Conservation (phyloP, 1,140 invertebrate genomes). For the Pogonomyrmex barbatus region DNA sequence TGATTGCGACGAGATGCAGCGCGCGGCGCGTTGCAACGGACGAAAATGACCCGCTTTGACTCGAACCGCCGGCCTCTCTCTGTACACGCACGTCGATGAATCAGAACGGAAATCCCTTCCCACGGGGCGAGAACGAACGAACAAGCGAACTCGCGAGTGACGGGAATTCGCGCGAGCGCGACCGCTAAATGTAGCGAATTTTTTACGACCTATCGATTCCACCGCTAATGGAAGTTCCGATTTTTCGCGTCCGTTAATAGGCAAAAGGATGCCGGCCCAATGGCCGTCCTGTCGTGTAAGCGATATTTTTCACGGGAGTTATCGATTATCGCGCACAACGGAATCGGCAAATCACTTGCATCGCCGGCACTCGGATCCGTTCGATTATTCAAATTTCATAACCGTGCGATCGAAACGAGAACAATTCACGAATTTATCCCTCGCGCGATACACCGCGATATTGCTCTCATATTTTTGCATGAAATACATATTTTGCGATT, state of each 20-base stretch:
- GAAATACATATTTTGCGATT: background rate
- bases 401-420: conserved; percentile 14
- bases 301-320: conserved; percentile 15
- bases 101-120: conserved; percentile 25
- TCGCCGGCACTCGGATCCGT: conserved; percentile 1
- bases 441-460: background rate
- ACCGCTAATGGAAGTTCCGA: conserved; percentile 31
- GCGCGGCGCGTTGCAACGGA: conserved; percentile 11
- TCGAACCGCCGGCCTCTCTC: background rate
- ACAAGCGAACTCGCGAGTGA: background rate
- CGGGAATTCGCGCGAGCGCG: background rate
- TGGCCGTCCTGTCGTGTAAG: background rate
- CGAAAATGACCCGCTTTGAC: conserved; percentile 15
- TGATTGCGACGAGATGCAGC: conserved; percentile 42
- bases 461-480: conserved; percentile 22
- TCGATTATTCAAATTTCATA: conserved; percentile 37
- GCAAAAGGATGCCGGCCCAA: background rate
- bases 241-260: conserved; percentile 26
- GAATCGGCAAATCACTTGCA: conserved; percentile 20
- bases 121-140: background rate
- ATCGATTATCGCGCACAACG: conserved; percentile 27
- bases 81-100: conserved; percentile 6
- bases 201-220: conserved; percentile 39
- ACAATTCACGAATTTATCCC: conserved; percentile 31
- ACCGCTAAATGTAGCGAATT: conserved; percentile 5